Conservation (phyloP, 2,797 vertebrate species). For the Lutjanus campechanus region DNA sequence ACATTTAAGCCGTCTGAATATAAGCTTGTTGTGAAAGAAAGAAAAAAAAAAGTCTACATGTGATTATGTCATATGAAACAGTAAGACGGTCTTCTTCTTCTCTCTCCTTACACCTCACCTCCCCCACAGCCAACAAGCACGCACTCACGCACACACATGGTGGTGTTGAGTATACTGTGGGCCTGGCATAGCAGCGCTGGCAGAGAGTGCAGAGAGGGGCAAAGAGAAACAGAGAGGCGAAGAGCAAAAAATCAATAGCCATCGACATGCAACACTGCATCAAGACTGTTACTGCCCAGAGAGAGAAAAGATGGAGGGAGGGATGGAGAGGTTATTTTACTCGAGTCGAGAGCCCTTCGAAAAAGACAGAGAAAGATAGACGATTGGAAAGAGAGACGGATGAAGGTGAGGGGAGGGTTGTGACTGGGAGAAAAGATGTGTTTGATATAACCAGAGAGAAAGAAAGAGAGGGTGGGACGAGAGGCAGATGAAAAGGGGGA, state of each 20-base stretch:
- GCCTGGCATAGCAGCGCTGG: slow-evolving; percentile 48
- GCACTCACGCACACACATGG: slow-evolving; percentile 30
- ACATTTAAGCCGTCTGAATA: slow-evolving; percentile 4
- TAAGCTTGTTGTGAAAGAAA: neutral
- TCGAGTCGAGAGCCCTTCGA: slow-evolving; percentile 21
- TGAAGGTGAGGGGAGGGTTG: slow-evolving; percentile 31
- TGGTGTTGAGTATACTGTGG: slow-evolving; percentile 52
- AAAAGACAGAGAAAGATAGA: slow-evolving; percentile 33
- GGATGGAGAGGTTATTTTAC: slow-evolving; percentile 43
- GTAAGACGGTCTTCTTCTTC: neutral
- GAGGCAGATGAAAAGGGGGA: slow-evolving; percentile 52
- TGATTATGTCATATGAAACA: slow-evolving; percentile 22
- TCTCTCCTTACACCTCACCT: slow-evolving; percentile 32
- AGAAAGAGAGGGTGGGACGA: slow-evolving; percentile 11
- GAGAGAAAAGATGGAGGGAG: slow-evolving; percentile 37
- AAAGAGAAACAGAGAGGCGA: slow-evolving; percentile 59
- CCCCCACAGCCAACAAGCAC: slow-evolving; percentile 27
- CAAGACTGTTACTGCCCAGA: slow-evolving; percentile 74
- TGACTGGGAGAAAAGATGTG: slow-evolving; percentile 53
- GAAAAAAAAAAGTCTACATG: neutral
- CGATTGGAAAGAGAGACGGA: slow-evolving; percentile 32
- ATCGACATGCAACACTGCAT: slow-evolving; percentile 80
- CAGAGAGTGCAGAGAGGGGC: slow-evolving; percentile 55
- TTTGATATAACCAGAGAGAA: slow-evolving; percentile 42
- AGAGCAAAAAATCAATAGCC: slow-evolving; percentile 75